Percentiles rank a stretch among this genome's conserved stretches.
Evolutionary conservation across 2,797 vertebrate genomes (phyloP).

Genomic region (Peromyscus eremicus): DNA sequence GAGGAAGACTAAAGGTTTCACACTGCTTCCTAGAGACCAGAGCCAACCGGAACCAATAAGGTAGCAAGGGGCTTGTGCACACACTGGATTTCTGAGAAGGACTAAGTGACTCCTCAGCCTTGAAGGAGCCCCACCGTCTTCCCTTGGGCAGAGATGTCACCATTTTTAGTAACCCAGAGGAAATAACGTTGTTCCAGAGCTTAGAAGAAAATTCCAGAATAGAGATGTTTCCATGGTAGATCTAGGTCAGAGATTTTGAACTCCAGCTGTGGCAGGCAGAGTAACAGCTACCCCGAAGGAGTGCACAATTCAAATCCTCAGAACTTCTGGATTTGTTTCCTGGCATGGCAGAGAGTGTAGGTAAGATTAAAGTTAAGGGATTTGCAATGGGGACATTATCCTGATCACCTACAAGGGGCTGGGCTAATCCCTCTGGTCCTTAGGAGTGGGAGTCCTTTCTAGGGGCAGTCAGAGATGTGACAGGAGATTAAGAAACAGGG

Average conservation of each 20-base stretch:
- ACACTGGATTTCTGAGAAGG: not conserved
- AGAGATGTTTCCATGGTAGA: not conserved
- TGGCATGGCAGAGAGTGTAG: not conserved
- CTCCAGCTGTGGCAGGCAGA: not conserved
- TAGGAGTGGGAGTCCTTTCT: not conserved
- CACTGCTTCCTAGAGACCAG: not conserved
- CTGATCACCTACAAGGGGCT: not conserved
- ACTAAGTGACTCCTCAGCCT: not conserved
- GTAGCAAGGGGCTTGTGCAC: not conserved
- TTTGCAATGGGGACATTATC: not conserved
- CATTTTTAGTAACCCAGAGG: not conserved
- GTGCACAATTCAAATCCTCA: not conserved
- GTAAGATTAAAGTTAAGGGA: not conserved
- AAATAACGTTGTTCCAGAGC: not conserved
- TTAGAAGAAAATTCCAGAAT: not conserved
- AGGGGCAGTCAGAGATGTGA: not conserved
- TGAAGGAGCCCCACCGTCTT: not conserved
- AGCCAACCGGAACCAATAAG: not conserved
- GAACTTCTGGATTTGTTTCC: not conserved
- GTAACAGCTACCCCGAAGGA: not conserved
- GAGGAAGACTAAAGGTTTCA: not conserved
- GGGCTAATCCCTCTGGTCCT: not conserved
- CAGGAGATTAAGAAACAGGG: not conserved
- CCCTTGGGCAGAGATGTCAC: not conserved
- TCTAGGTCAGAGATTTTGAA: not conserved